Conservation (phyloP, 2,888 invertebrate genomes). For the Caradrina kadenii region DNA sequence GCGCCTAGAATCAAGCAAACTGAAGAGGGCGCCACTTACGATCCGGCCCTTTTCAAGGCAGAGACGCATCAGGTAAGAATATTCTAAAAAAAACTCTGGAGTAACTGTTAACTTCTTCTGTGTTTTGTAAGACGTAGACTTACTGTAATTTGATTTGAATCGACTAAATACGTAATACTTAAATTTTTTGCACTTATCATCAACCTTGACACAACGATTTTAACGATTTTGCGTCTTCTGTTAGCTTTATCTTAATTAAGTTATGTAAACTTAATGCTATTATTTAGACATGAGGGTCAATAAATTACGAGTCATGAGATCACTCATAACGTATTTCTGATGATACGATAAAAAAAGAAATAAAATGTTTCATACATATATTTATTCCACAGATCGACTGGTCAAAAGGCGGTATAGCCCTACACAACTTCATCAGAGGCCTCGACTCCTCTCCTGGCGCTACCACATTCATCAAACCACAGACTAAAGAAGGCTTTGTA, state of each 20-base stretch:
- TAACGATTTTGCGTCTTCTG: background rate
- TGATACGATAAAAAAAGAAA: background rate
- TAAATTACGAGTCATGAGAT: background rate
- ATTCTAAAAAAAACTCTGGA: background rate
- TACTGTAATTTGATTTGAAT: too few species aligned
- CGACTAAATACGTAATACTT: background rate
- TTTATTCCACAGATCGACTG: slow-evolving; percentile 91
- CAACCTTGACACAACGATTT: background rate
- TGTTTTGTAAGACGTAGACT: too few species aligned
- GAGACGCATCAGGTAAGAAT: slow-evolving; percentile 93
- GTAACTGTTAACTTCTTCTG: too few species aligned
- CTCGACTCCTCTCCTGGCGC: slow-evolving; percentile 99
- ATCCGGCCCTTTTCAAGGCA: slow-evolving; percentile 96
- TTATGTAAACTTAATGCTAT: background rate
- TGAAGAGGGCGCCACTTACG: slow-evolving; percentile 97
- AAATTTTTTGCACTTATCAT: background rate
- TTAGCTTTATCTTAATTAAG: slow-evolving; percentile 2
- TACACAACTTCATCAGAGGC: slow-evolving; percentile 98
- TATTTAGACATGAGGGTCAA: too few species aligned
- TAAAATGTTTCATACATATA: background rate
- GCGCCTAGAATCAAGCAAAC: slow-evolving; percentile 95
- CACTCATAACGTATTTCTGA: background rate
- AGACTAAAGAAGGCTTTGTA: slow-evolving; percentile 80
- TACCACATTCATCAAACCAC: slow-evolving; percentile 89
- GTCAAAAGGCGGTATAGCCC: slow-evolving; percentile 92